These are phyloP conservation scores for Bombylius discolor DNA, from an alignment of 2,888 invertebrate genomes.

Conservation along the genomic window DNA sequence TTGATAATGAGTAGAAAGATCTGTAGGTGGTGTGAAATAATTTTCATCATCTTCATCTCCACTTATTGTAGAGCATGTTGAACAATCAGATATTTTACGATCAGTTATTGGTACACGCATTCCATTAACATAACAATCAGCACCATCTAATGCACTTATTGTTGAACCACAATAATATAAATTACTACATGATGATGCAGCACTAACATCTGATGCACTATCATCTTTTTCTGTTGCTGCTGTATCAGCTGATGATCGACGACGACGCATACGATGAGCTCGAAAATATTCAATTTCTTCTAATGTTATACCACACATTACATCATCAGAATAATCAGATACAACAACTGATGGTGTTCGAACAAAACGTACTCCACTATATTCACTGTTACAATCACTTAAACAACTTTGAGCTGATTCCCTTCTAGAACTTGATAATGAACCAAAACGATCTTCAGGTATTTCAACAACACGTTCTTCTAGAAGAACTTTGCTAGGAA, in stretches of 20 bases:
- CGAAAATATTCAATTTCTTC: conserved; percentile 48
- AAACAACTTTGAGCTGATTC: conserved; percentile 36
- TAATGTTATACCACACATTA: conserved; percentile 42
- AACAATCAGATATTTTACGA: conserved; percentile 58
- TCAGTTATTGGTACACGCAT: conserved; percentile 43
- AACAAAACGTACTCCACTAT: conserved; percentile 47
- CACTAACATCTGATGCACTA: conserved; percentile 41
- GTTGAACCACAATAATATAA: conserved; percentile 45
- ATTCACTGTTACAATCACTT: conserved; percentile 38
- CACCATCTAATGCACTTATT: conserved; percentile 41
- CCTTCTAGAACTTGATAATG: conserved; percentile 33
- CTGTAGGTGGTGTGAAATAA: conserved; percentile 20
- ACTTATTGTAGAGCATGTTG: conserved; percentile 60
- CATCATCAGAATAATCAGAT: conserved; percentile 72
- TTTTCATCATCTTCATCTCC: conserved; percentile 51
- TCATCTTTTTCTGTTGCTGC: conserved; percentile 24
- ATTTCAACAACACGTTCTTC: conserved; percentile 44
- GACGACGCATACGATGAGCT: conserved; percentile 34
- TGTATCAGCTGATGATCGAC: conserved; percentile 30
- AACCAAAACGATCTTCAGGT: conserved; percentile 37
- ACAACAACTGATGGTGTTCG: conserved; percentile 77
- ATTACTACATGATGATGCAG: conserved; percentile 46
- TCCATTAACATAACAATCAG: conserved; percentile 38
- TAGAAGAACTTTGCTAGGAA: conserved; percentile 40
- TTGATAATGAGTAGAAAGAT: conserved; percentile 5